These are phyloP conservation scores for Cryptocheilus praepositus DNA, from an alignment of 2,888 invertebrate species.

Conservation along the genomic window DNA sequence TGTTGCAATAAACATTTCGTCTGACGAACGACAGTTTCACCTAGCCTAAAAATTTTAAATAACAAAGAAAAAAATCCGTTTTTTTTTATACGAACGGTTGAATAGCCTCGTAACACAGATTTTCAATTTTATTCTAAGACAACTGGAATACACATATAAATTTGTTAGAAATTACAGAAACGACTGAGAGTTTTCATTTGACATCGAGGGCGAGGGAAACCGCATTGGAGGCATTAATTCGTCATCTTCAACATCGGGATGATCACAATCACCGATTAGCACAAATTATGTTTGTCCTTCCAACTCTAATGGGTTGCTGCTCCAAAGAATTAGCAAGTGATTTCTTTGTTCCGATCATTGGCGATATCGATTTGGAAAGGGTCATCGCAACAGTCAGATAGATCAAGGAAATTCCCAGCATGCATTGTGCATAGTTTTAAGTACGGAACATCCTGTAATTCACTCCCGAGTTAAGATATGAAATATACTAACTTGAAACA, in stretches of 20 bases:
- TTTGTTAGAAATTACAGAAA: conserved; percentile 60
- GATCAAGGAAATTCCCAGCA: conserved; percentile 17
- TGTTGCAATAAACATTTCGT: no score
- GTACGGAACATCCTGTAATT: no score
- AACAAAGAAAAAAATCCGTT: no score
- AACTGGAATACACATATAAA: neutral
- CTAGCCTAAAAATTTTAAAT: no score
- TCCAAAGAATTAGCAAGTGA: conserved; percentile 60
- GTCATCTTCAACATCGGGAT: conserved; percentile 55
- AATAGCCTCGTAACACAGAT: no score
- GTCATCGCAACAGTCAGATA: conserved; percentile 67
- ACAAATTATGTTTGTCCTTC: conserved; percentile 62
- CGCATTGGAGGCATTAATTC: conserved; percentile 57
- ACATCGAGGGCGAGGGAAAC: conserved; percentile 56
- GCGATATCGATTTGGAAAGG: conserved; percentile 62
- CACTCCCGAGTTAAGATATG: no score
- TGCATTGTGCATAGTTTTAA: no score
- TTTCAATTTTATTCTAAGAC: no score
- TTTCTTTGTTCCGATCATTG: conserved; percentile 67
- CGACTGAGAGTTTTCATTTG: conserved; percentile 45
- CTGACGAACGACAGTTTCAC: no score
- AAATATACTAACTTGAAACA: no score
- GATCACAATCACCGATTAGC: conserved; percentile 57
- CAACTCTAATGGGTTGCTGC: conserved; percentile 63
- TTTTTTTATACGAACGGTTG: no score